phyloP scores from a whole-genome alignment of 2,888 invertebrate genomes.

The Noctua comes region DNA sequence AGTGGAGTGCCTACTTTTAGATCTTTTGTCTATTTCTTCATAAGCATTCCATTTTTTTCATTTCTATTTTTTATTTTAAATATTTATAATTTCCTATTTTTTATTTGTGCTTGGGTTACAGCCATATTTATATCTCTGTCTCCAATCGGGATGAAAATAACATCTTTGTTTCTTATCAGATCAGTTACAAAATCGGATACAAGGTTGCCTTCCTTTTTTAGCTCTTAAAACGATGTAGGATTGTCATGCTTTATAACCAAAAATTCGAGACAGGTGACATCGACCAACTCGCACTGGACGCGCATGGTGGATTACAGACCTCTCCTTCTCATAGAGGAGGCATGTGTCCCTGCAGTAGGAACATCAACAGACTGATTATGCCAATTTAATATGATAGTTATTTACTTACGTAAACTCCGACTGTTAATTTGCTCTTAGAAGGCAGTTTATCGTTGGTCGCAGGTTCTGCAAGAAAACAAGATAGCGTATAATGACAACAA shows the following conservation, averaged over 20 bases:
- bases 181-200: background rate
- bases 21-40: background rate
- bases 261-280: background rate
- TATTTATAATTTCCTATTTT: background rate
- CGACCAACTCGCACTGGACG: background rate
- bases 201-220: background rate
- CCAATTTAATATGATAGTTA: background rate
- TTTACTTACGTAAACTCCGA: slow-evolving; percentile 81
- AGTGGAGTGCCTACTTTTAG: background rate
- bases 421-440: slow-evolving; percentile 67
- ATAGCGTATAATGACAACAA: background rate
- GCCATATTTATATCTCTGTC: background rate
- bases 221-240: background rate
- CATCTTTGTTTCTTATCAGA: too few species aligned
- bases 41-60: background rate
- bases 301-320: background rate
- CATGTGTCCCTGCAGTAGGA: background rate
- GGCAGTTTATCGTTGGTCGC: slow-evolving; percentile 26
- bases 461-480: slow-evolving; percentile 77
- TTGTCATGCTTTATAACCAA: background rate
- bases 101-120: background rate
- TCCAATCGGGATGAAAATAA: background rate
- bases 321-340: background rate
- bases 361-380: background rate
- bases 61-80: background rate